Evolutionary conservation across 1,140 invertebrate genomes (phyloP), one percentile per base, ranked within the genome.

Genomic region (Zaprionus vittiger): DNA sequence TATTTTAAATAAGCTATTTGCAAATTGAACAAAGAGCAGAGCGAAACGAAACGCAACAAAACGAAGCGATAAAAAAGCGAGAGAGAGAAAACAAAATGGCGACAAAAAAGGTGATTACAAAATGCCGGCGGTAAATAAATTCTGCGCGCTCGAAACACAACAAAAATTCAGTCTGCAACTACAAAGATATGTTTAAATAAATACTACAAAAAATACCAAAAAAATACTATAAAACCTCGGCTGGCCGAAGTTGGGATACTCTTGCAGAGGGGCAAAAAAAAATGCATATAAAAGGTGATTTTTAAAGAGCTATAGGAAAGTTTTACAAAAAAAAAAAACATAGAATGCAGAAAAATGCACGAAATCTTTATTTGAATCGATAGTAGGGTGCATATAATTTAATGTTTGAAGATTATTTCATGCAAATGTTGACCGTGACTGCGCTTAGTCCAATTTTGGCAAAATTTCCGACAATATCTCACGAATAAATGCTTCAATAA

Each of bases 1-100:
- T 70, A 61, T 71, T 44, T 62, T 73, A 17, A 74, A 74, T 47
- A 57, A 74, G 24, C 60, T 60, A 76, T 65, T 47, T 65, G 55
- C 31, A 61, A 64, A 65, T 60, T 54, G 47, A 52, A 52, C 47
- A 52, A 24, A 52, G 47, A 12, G 47, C 41, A 12, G 20, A 52
- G 7, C 17, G 20, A 12, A 47, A 47, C 15, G 41, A 6, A n/a
- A n/a, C 15, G 5, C 7, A 44, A 52, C n/a, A 20, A 55, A 28
- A 57, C 26, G 14, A 22, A 65, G 56, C 38, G 6, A 24, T 4
- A 12, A 55, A 28, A 38, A 54, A 24, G 6, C 15, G n/a, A 7
- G 14, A 15, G 38, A 41, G 38, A 24, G 11, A 14, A 52, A 52
- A 52, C 20, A 52, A 24, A 52, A 52, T 20, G 22, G 47, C 17